These are phyloP conservation scores for Asteroscopus sphinx DNA, from an alignment of 2,888 invertebrate genomes.

Conservation along the genomic window DNA sequence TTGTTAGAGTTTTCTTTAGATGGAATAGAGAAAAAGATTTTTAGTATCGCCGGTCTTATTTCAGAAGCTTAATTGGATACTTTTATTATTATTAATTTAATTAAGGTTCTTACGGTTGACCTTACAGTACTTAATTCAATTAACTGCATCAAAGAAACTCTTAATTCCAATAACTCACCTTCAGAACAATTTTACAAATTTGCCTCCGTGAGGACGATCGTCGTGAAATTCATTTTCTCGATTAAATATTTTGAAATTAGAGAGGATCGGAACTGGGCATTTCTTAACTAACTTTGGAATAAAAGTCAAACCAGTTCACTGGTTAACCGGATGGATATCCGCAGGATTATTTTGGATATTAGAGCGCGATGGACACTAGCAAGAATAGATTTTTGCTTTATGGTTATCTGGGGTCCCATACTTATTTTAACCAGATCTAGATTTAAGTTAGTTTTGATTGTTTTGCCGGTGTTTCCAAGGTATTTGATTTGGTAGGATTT, in stretches of 20 bases:
- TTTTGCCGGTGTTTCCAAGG: too few relatives aligned
- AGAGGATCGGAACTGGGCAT: slow-evolving; percentile 46
- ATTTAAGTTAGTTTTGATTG: too few relatives aligned
- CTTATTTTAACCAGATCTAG: too few relatives aligned
- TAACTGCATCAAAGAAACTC: slow-evolving; percentile 44
- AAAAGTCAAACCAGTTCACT: slow-evolving; percentile 42
- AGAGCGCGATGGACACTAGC: slow-evolving; percentile 19
- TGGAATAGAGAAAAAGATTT: neutral
- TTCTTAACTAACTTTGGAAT: slow-evolving; percentile 58
- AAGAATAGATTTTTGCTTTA: slow-evolving; percentile 2
- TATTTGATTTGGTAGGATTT: too few relatives aligned
- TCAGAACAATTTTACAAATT: slow-evolving; percentile 49
- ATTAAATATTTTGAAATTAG: slow-evolving; percentile 60
- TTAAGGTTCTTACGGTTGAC: slow-evolving; percentile 24
- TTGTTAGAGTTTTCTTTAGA: slow-evolving; percentile 11
- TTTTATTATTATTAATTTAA: slow-evolving; percentile 24
- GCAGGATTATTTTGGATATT: slow-evolving; percentile 50
- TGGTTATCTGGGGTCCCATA: too few relatives aligned
- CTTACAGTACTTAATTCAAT: slow-evolving; percentile 28
- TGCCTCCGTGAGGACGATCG: slow-evolving; percentile 24
- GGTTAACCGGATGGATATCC: slow-evolving; percentile 39
- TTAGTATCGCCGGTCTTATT: slow-evolving; percentile 4
- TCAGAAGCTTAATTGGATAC: slow-evolving; percentile 10
- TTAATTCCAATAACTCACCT: slow-evolving; percentile 44
- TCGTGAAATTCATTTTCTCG: slow-evolving; percentile 56